A percentile compares a stretch with the other conserved stretches of the same genome.
Conservation (phyloP, 1,140 invertebrate species). For the silkworm (Bombyx mori) region ASM3026992v2 NC_085131.1:6073001-6073500, state of each 20-base stretch:
- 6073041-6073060: slow-evolving; percentile 28
- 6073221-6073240: slow-evolving; percentile 27
- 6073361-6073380: too few species aligned
- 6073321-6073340: too few species aligned
- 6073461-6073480: slow-evolving; percentile 49
- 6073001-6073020: slow-evolving; percentile 65
- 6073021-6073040: slow-evolving; percentile 31
- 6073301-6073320: neutral
- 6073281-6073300: slow-evolving; percentile 4
- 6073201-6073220: slow-evolving; percentile 12
- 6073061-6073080: slow-evolving; percentile 8
- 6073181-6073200: too few species aligned
- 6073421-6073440: too few species aligned
- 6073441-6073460: slow-evolving; percentile 21
- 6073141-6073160: too few species aligned
- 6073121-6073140: too few species aligned
- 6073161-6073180: too few species aligned
- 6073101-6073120: too few species aligned
- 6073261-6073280: neutral
- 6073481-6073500: slow-evolving; percentile 56
- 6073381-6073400: too few species aligned
- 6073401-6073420: too few species aligned
- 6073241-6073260: slow-evolving; percentile 12
- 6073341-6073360: too few species aligned
- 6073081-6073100: too few species aligned